Evolutionary conservation across 2,888 invertebrate species (phyloP), one percentile per base, ranked within the genome.

Genomic region (Metalampra italica): DNA sequence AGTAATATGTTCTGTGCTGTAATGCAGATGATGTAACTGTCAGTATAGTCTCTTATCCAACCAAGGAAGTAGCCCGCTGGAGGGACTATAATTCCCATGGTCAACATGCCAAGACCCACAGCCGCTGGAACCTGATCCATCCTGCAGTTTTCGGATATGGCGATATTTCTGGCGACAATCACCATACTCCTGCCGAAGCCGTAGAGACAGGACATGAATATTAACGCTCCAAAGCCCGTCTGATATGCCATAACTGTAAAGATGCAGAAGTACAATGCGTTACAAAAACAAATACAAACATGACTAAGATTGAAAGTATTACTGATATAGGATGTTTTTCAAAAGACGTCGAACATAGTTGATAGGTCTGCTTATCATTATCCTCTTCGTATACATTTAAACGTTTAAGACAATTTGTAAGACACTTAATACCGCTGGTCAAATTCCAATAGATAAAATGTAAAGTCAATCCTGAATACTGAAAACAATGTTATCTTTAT

Each of bases 161-260:
- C 91, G 39, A 94, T 84, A 67, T 93, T 94, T 65, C 94, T 92
- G 55, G 93, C 93, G 0, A 94, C 92, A n/a, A 95, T 92, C 0
- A 94, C 92, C 63, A 93, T 92, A 45, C 95, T 94, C 56, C 95
- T 91, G 22, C 93, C 90, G 62, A 93, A 92, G n/a, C 94, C 94
- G 60, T 91, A 92, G 0, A 94, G 70, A 9, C 90, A 80, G 1
- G 93, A 91, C 73, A 92, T 85, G 0, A 78, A 57, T 5, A 93
- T 77, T 34, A 94, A 70, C 7, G 85, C 75, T 0, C 68, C 70
- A 32, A 92, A 78, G 29, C 90, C 82, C 0, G 89, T 88, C 62
- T 92, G 92, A 58, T 91, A 90, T 0, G 92, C 93, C 58, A 94
- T 65, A 44, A 92, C 93, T 91, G 82, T 58, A 80, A 85, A 52